Base-by-base conservation (phyloP, 2,113 vertebrate genomes). In the Pseudonaja textilis region DNA sequence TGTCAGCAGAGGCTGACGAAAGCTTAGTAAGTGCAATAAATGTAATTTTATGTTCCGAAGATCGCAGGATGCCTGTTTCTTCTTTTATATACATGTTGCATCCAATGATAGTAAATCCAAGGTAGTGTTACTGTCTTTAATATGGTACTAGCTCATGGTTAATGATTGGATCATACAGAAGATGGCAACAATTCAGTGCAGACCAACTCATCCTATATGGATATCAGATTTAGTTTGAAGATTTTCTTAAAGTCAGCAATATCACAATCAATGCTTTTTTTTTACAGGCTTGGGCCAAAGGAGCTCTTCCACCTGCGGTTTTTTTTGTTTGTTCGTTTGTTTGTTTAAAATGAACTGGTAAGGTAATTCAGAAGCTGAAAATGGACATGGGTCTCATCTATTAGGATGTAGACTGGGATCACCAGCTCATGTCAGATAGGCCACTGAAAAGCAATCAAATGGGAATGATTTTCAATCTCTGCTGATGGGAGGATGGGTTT, bases 391-490 rank as follows among this genome's bases (percentile, higher is more conserved):
- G 56, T 69, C 74, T 59, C 88, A 90, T 93, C 89, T 93, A 90
- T 93, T 93, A 90, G 92, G 88, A 86, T 90, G 81, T 90, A 87
- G 56, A 57, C 81, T 90, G 81, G 89, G 89, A 93, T 89, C 89
- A 93, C 89, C 47, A 93, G 92, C 81, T 93, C 92, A 93, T 93
- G 89, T 93, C 89, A 90, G 89, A 90, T 90, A 93, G 92, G 92
- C 89, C 89, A 90, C 81, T 54, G 89, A 93, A 93, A 93, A 93
- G 92, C 92, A 93, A 93, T 93, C 92, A 93, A 90, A 93, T 93
- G 88, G 92, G 89, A 93, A 93, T 93, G 74, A 93, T 93, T 93
- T 93, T 93, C 92, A 93, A 93, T 93, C 92, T 90, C 89, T 54
- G 47, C 81, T 90, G 92, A 93, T 57, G 90, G 92, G 88, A 93